These are phyloP conservation scores for Alviniconcha marisindica DNA, from an alignment of 1,140 invertebrate species.

Conservation along the genomic window DNA sequence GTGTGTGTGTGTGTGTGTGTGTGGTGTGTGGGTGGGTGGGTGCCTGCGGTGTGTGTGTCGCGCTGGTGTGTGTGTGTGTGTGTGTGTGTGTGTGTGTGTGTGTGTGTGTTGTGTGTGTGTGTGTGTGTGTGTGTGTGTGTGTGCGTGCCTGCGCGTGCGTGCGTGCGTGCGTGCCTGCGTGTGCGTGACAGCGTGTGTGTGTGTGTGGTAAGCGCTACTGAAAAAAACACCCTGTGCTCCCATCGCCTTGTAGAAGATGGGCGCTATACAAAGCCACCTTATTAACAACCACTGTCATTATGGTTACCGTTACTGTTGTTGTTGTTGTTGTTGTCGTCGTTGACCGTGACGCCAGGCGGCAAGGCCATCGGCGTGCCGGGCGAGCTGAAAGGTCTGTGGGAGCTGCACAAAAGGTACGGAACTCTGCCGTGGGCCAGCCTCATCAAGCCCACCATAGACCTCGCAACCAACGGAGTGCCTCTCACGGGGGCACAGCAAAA, in stretches of 20 bases:
- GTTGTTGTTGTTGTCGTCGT: not conserved
- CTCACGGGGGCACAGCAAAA: not conserved
- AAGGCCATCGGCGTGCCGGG: conserved; percentile 92
- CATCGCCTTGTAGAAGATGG: not conserved
- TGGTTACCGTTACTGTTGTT: not conserved
- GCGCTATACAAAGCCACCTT: not conserved
- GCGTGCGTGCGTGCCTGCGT: no score
- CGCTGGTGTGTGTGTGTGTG: no score
- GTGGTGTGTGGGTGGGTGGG: no score
- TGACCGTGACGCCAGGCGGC: conserved; percentile 78
- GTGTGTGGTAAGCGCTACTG: not conserved
- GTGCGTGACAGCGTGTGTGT: no score
- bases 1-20: not conserved
- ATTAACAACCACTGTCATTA: not conserved
- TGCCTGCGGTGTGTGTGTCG: no score
- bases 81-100: no score
- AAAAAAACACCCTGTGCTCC: not conserved
- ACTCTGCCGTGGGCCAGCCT: conserved; percentile 87
- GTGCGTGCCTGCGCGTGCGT: no score
- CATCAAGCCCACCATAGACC: conserved; percentile 82
- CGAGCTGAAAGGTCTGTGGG: conserved; percentile 91
- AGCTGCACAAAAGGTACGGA: conserved; percentile 81
- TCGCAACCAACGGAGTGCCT: conserved; percentile 62
- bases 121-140: no score
- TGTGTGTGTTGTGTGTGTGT: no score